These are phyloP conservation scores for Lucilia cuprina DNA, from an alignment of 1,140 invertebrate species.

Conservation along the genomic window DNA sequence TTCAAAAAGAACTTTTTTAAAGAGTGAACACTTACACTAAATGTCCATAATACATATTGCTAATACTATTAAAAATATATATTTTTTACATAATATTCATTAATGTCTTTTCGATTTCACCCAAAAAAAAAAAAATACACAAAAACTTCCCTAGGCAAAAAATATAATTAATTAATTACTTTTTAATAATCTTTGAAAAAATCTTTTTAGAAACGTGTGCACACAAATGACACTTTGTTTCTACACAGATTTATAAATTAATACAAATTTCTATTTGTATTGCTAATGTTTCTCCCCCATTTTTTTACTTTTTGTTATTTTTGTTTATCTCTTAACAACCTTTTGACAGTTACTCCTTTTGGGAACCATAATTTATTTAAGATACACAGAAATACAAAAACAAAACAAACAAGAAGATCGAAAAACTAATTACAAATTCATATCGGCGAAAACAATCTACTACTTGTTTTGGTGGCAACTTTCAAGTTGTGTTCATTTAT, in stretches of 20 bases:
- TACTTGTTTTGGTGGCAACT: neutral
- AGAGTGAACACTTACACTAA: neutral
- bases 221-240: neutral
- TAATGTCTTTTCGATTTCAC: neutral
- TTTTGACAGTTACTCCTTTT: conserved; percentile 22
- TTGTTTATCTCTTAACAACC: conserved; percentile 21
- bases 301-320: too few species aligned
- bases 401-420: neutral
- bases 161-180: neutral
- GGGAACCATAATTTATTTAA: conserved; percentile 2
- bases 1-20: neutral
- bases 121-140: neutral
- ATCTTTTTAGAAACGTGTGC: neutral
- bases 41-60: neutral
- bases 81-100: neutral
- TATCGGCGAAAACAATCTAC: conserved; percentile 22
- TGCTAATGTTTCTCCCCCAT: neutral
- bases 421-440: conserved; percentile 33
- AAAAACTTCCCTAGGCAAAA: too few species aligned
- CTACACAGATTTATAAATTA: conserved; percentile 22
- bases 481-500: conserved; percentile 5
- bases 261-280: neutral
- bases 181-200: neutral
- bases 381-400: neutral
- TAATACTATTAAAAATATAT: neutral